phyloP scores from a whole-genome alignment of 2,113 vertebrate species.

The Phyllostomus hastatus region DNA sequence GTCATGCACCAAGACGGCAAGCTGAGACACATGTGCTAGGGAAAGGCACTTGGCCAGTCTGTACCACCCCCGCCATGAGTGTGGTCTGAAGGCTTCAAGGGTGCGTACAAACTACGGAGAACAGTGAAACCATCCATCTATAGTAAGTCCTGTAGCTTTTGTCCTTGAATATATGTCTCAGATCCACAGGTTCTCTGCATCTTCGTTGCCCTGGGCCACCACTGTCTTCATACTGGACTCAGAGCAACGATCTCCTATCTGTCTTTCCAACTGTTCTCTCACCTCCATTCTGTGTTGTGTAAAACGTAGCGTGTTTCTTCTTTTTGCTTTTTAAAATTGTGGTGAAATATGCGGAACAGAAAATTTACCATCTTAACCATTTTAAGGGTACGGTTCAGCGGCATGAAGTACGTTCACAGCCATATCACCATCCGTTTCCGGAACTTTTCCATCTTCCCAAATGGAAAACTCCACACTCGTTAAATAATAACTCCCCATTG shows the following conservation, averaged over 20 bases:
- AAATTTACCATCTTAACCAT: neutral
- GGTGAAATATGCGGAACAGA: neutral
- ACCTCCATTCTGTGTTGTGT: neutral
- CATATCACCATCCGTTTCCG: neutral
- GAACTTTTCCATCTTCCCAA: neutral
- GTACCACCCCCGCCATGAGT: neutral
- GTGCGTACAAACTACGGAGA: neutral
- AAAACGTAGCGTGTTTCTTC: neutral
- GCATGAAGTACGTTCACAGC: neutral
- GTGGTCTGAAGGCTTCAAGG: conserved; percentile 16
- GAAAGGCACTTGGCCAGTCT: conserved; percentile 11
- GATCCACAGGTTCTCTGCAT: neutral
- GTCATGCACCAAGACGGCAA: conserved; percentile 16
- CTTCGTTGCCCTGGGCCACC: neutral
- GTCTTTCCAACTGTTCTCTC: neutral
- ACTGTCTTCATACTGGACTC: neutral
- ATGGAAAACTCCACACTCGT: neutral
- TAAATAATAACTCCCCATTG: neutral
- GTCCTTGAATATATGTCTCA: neutral
- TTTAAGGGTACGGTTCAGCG: neutral
- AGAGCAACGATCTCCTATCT: neutral
- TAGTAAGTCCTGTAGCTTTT: neutral
- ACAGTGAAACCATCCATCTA: neutral
- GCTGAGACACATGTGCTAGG: conserved; percentile 44
- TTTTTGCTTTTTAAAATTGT: neutral